Percentiles rank a stretch among this genome's conserved stretches.
Conservation (phyloP, 2,113 vertebrate species). For the Tor tambroides region DNA sequence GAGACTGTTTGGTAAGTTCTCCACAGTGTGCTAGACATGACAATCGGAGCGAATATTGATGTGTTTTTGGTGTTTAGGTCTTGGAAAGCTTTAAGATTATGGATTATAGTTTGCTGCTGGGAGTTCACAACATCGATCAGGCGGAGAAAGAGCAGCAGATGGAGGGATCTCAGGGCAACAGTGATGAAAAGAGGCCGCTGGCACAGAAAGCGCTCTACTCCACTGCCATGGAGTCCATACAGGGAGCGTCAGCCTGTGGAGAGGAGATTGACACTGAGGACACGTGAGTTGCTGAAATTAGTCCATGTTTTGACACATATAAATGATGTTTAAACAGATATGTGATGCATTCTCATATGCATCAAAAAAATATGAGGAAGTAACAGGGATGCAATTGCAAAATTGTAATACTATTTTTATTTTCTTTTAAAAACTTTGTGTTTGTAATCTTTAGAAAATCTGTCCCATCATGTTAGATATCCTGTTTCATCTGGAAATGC, state of each 20-base stretch:
- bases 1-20: constrained; percentile 92
- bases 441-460: too few species aligned
- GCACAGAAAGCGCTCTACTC: constrained; percentile 98
- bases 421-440: not conserved
- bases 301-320: not conserved
- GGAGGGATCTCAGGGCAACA: constrained; percentile 83
- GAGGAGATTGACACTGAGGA: constrained; percentile 93
- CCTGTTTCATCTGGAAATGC: not conserved
- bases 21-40: not conserved
- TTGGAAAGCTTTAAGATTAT: constrained; percentile 99
- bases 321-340: not conserved
- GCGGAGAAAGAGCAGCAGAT: constrained; percentile 87
- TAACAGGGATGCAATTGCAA: not conserved
- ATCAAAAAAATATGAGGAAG: not conserved
- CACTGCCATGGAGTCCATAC: constrained; percentile 99
- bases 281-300: constrained; percentile 81
- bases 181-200: constrained; percentile 90
- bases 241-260: constrained; percentile 90
- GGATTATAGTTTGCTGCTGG: constrained; percentile 98
- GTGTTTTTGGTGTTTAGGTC: constrained; percentile 78
- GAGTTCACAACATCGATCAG: constrained; percentile 97
- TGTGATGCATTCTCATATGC: not conserved
- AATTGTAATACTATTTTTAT: not conserved
- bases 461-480: not conserved
- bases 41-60: not conserved